Percentiles rank a stretch among this genome's conserved stretches.
These are phyloP conservation scores for Drosophila baimaii DNA, from an alignment of 1,140 invertebrate species.

Conservation along the genomic window DNA sequence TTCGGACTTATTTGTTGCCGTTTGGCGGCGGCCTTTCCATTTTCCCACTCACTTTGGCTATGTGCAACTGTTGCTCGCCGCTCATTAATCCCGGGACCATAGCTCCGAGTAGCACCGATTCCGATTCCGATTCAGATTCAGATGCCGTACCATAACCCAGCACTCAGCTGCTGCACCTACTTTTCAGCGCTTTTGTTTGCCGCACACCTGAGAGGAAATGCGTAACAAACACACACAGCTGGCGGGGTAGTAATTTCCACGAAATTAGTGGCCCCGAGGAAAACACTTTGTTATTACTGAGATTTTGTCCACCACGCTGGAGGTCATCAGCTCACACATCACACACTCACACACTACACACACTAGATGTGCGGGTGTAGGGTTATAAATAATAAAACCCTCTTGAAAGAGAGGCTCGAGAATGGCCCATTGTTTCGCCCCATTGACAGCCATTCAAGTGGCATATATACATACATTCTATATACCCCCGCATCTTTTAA, in stretches of 20 bases:
- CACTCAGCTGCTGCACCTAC: constrained; percentile 75
- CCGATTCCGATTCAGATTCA: constrained; percentile 52
- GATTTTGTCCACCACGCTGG: constrained; percentile 77
- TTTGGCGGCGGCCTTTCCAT: constrained; percentile 77
- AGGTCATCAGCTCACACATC: constrained; percentile 52
- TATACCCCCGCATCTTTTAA: constrained; percentile 73
- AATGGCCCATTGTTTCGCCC: constrained; percentile 56
- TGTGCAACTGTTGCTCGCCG: constrained; percentile 66
- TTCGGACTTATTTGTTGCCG: constrained; percentile 58
- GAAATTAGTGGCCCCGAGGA: constrained; percentile 57
- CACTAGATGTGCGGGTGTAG: constrained; percentile 58
- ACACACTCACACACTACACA: neutral
- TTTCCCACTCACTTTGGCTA: constrained; percentile 78
- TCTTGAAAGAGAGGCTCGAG: constrained; percentile 34
- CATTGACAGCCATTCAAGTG: constrained; percentile 77
- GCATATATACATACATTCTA: too few relatives aligned
- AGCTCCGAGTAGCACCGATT: constrained; percentile 33
- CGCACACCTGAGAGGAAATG: constrained; percentile 79
- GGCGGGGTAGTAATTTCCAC: constrained; percentile 69
- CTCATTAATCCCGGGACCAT: constrained; percentile 69
- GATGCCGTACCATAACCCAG: constrained; percentile 34
- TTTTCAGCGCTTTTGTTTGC: constrained; percentile 75
- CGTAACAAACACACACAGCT: constrained; percentile 60
- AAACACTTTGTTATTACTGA: constrained; percentile 46
- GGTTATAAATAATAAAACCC: constrained; percentile 17